phyloP scores from a whole-genome alignment of 1,140 invertebrate genomes.

The Propsilocerus akamusi region DNA sequence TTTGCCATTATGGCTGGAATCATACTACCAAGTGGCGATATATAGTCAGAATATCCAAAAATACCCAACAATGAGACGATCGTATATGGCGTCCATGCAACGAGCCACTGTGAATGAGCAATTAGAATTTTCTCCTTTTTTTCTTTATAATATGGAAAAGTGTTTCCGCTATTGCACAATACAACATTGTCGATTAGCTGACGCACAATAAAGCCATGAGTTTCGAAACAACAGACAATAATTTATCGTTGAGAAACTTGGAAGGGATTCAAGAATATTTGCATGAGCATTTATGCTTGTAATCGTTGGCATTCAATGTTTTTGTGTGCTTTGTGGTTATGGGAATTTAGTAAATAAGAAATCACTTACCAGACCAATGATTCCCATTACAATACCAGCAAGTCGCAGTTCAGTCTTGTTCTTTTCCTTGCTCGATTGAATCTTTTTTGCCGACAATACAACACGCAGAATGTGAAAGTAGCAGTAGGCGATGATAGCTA shows the following conservation, averaged over 20 bases:
- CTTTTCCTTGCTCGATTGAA: conserved; percentile 34
- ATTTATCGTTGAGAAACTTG: too few relatives aligned
- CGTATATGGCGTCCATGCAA: conserved; percentile 61
- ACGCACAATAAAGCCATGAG: too few relatives aligned
- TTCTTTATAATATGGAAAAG: neutral
- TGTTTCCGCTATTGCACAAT: too few relatives aligned
- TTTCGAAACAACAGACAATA: too few relatives aligned
- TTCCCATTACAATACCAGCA: conserved; percentile 38
- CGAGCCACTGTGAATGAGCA: conserved; percentile 34
- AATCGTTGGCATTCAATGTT: too few relatives aligned
- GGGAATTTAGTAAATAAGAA: too few relatives aligned
- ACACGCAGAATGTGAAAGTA: conserved; percentile 47
- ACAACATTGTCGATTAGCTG: too few relatives aligned
- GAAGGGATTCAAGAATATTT: too few relatives aligned
- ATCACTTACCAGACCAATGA: conserved; percentile 30
- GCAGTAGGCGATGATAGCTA: conserved; percentile 46
- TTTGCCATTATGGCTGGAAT: conserved; percentile 59
- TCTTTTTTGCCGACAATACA: conserved; percentile 31
- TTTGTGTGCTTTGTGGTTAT: too few relatives aligned
- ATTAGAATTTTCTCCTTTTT: conserved; percentile 13
- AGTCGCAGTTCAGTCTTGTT: conserved; percentile 44
- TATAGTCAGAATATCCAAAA: conserved; percentile 34
- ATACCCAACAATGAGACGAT: conserved; percentile 50
- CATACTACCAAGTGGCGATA: conserved; percentile 49
- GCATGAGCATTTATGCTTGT: too few relatives aligned